Percentiles rank a stretch among this genome's conserved stretches.
Evolutionary conservation across 2,113 vertebrate genomes (phyloP).

Genomic region (Rostratula benghalensis): DNA sequence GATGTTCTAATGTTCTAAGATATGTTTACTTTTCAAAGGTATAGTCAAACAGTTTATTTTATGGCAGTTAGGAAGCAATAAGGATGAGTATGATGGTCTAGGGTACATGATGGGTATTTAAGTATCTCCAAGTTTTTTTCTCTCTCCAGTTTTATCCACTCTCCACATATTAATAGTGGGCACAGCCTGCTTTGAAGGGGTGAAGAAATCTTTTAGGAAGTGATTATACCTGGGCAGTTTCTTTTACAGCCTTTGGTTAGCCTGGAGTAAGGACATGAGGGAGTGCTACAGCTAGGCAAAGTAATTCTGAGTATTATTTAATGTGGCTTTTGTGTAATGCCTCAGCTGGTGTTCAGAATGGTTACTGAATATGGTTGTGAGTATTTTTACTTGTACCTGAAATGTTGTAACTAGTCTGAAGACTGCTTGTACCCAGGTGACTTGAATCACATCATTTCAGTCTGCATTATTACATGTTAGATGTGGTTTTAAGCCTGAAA

Average conservation of each 20-base stretch:
- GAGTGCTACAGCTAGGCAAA: background rate
- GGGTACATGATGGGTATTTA: background rate
- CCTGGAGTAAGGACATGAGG: background rate
- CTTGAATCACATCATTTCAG: background rate
- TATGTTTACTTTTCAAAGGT: background rate
- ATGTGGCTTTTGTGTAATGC: background rate
- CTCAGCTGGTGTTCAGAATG: background rate
- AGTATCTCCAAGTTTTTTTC: background rate
- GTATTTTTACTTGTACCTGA: background rate
- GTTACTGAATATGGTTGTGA: background rate
- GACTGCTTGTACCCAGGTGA: background rate
- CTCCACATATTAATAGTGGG: background rate
- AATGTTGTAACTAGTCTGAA: background rate
- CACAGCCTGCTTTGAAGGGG: background rate
- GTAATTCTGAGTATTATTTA: background rate
- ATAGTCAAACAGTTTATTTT: background rate
- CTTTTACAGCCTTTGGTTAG: background rate
- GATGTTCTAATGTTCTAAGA: background rate
- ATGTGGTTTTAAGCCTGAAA: background rate
- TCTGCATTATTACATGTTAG: background rate
- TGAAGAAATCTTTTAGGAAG: background rate
- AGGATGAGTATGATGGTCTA: background rate
- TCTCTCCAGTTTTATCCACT: background rate
- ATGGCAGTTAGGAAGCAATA: background rate
- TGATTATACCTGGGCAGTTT: background rate